Conservation (phyloP, 37 sponge, comb jelly and placozoan genomes). For the Cladorhizidae sp. region DNA sequence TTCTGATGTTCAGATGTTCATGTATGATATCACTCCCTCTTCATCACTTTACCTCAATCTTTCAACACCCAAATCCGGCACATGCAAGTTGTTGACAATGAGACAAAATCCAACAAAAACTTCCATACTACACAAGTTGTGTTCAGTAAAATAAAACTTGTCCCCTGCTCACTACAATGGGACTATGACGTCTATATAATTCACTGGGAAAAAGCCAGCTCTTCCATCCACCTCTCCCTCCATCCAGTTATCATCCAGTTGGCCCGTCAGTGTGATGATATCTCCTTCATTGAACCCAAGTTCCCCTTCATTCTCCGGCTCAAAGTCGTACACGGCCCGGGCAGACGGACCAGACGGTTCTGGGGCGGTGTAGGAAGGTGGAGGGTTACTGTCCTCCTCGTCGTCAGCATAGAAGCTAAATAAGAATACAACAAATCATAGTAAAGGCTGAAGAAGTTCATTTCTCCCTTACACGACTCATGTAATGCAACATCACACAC, state of each 20-base stretch:
- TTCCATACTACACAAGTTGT: no score
- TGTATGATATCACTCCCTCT: no score
- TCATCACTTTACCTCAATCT: no score
- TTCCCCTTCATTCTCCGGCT: slow-evolving; percentile 93
- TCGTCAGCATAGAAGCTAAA: slow-evolving; percentile 22
- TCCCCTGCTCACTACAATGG: slow-evolving; percentile 6
- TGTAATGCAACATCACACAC: no score
- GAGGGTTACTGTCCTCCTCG: slow-evolving; percentile 25
- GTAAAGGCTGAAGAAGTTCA: no score
- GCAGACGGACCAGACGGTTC: slow-evolving; percentile 42
- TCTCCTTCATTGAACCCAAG: slow-evolving; percentile 93
- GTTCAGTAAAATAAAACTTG: no score
- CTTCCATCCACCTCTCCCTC: slow-evolving; percentile 87
- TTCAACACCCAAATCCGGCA: no score
- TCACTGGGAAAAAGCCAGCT: slow-evolving; percentile 86
- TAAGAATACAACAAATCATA: no score
- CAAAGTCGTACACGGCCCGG: slow-evolving; percentile 94
- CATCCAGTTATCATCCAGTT: slow-evolving; percentile 96
- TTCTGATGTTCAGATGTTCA: no score
- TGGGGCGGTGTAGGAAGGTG: slow-evolving; percentile 47
- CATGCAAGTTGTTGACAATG: no score
- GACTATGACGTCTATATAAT: slow-evolving; percentile 89
- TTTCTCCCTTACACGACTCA: no score
- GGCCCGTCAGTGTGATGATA: slow-evolving; percentile 66
- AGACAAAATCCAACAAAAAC: no score